Evolutionary conservation across 2,888 invertebrate species (phyloP).

Genomic region (Nasonia oneida): DNA sequence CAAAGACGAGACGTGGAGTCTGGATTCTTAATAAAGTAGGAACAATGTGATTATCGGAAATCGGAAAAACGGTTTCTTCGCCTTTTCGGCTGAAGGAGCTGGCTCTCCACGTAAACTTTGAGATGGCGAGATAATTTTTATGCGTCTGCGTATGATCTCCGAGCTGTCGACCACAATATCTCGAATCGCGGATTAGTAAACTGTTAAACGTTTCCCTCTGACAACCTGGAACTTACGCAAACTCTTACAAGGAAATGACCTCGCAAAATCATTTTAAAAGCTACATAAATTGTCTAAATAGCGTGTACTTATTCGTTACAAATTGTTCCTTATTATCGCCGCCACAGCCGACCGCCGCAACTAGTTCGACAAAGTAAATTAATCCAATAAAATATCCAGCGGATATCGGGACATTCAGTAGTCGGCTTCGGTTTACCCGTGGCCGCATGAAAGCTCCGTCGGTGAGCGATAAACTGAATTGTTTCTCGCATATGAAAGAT

Average conservation of each 20-base stretch:
- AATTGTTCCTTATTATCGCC: slow-evolving; percentile 43
- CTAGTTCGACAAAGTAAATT: background rate
- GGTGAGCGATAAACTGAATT: no score
- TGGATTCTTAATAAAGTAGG: no score
- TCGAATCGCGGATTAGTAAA: background rate
- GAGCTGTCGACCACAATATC: background rate
- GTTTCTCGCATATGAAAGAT: no score
- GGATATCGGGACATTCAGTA: no score
- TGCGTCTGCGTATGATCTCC: background rate
- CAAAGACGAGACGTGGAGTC: no score
- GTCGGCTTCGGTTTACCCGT: no score
- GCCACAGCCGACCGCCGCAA: background rate
- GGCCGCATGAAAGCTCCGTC: no score
- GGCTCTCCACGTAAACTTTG: background rate
- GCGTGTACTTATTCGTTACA: slow-evolving; percentile 17
- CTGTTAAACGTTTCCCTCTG: background rate
- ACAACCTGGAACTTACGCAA: slow-evolving; percentile 17
- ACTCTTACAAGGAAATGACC: slow-evolving; percentile 7
- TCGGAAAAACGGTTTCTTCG: no score
- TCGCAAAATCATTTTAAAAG: slow-evolving; percentile 22
- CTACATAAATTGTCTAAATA: slow-evolving; percentile 28
- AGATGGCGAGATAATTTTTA: background rate
- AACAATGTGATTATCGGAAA: no score
- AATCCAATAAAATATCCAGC: background rate
- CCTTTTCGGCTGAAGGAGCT: no score